A percentile compares a stretch with the other conserved stretches of the same genome.
phyloP scores from a whole-genome alignment of 2,797 vertebrate genomes.

The Xiphorhynchus erythropygius region DNA sequence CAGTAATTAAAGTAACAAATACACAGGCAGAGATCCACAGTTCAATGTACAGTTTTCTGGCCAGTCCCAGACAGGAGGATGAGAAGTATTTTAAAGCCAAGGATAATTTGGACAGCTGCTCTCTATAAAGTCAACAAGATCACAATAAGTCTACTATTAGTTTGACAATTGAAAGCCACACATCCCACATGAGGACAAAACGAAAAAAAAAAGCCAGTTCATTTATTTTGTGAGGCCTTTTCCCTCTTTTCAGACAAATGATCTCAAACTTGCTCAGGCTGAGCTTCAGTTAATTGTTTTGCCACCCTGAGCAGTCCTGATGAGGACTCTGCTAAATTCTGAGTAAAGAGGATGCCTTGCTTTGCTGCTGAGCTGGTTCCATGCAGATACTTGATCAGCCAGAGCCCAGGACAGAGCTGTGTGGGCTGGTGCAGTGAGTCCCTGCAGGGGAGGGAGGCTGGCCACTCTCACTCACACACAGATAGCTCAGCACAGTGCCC shows the following conservation, averaged over 20 bases:
- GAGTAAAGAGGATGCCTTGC: neutral
- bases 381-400: neutral
- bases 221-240: neutral
- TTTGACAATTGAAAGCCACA: neutral
- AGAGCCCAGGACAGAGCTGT: neutral
- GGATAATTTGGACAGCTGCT: neutral
- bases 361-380: neutral
- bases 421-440: neutral
- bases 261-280: neutral
- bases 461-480: neutral
- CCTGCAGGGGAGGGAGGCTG: constrained; percentile 19
- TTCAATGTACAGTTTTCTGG: neutral
- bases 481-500: neutral
- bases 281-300: constrained; percentile 12
- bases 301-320: neutral
- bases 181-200: neutral
- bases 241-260: neutral
- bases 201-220: neutral
- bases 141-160: neutral
- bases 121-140: neutral
- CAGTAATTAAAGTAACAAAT: constrained; percentile 38
- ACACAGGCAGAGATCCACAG: neutral
- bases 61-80: neutral
- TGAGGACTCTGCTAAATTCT: neutral
- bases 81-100: constrained; percentile 9